phyloP scores from a whole-genome alignment of 92 coral and sea anemone genomes.

The Meandrina meandrites region DNA sequence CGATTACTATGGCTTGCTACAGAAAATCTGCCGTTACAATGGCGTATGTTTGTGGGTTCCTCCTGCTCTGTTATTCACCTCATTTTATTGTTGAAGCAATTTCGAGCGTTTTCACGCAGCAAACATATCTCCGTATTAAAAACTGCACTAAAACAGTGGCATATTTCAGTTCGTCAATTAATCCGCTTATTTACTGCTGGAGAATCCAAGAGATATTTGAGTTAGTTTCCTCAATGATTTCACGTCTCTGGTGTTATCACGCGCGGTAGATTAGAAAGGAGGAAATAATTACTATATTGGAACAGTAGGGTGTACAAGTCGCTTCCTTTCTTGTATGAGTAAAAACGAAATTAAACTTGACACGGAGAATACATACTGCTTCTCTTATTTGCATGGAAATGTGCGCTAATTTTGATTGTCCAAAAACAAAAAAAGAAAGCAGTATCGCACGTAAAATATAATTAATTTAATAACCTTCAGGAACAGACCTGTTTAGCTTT shows the following conservation, averaged over 20 bases:
- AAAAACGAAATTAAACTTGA: neutral
- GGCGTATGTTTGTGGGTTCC: conserved; percentile 18
- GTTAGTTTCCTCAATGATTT: neutral
- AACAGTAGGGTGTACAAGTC: neutral
- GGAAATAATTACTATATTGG: neutral
- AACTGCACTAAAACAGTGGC: conserved; percentile 20
- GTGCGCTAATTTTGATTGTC: neutral
- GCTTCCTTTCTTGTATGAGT: neutral
- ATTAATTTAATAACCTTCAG: neutral
- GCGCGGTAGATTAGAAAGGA: neutral
- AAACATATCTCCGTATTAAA: neutral
- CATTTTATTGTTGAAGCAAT: conserved; percentile 8
- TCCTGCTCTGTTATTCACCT: conserved; percentile 9
- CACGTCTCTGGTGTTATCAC: neutral
- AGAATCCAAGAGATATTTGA: conserved; percentile 20
- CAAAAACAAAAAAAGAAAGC: neutral
- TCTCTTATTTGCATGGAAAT: neutral
- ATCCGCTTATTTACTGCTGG: conserved; percentile 29
- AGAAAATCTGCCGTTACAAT: conserved; percentile 13
- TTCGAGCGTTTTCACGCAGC: neutral
- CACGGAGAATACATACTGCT: neutral
- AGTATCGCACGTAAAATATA: neutral
- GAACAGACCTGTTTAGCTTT: neutral
- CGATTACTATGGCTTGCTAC: neutral
- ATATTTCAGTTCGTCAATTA: conserved; percentile 16